phyloP scores from a whole-genome alignment of 2,888 invertebrate species.

The Netelia virgata region DNA sequence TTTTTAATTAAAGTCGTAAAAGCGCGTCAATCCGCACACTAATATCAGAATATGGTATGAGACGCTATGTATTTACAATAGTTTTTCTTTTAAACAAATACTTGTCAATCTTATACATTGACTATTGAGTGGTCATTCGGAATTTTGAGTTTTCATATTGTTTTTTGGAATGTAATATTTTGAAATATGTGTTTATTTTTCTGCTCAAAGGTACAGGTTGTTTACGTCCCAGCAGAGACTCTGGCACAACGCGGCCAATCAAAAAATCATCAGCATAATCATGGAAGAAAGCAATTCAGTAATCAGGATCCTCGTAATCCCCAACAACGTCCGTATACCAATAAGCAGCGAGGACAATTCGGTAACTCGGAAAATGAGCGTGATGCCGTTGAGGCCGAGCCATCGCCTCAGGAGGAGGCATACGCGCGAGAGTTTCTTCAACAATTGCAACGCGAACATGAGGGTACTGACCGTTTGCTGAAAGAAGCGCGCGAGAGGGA shows the following conservation, averaged over 20 bases:
- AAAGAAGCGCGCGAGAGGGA: slow-evolving; percentile 81
- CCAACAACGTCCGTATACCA: slow-evolving; percentile 69
- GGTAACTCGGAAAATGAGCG: slow-evolving; percentile 42
- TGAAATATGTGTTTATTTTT: neutral
- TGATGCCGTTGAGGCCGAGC: slow-evolving; percentile 39
- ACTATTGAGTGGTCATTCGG: no score
- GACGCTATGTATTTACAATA: no score
- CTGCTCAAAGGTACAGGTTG: slow-evolving; percentile 88
- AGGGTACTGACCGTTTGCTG: slow-evolving; percentile 78
- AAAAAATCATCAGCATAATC: slow-evolving; percentile 76
- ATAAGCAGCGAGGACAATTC: slow-evolving; percentile 65
- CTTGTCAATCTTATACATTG: no score
- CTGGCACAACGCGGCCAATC: slow-evolving; percentile 86
- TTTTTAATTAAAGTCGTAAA: no score
- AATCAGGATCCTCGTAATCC: slow-evolving; percentile 70
- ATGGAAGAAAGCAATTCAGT: slow-evolving; percentile 76
- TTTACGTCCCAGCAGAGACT: slow-evolving; percentile 93
- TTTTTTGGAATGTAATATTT: neutral
- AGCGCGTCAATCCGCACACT: no score
- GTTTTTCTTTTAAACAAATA: no score
- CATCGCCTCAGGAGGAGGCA: slow-evolving; percentile 71
- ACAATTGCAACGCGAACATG: slow-evolving; percentile 80
- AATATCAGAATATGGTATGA: no score
- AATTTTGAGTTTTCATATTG: no score
- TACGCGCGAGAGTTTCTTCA: slow-evolving; percentile 80